Conservation (phyloP, 2,888 invertebrate species). For the Carterocephalus palaemon region DNA sequence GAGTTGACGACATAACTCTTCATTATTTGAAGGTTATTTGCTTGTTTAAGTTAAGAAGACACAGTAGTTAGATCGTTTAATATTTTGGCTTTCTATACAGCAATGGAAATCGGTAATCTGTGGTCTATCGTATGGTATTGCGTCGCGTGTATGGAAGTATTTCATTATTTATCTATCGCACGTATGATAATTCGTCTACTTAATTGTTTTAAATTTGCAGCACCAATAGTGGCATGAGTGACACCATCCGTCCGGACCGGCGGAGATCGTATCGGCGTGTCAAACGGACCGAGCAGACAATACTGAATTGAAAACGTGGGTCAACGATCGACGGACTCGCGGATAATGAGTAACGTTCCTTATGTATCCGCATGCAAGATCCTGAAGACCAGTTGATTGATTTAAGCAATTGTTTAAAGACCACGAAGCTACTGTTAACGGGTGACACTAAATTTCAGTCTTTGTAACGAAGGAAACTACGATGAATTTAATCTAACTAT, state of each 20-base stretch:
- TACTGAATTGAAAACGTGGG: conserved; percentile 46
- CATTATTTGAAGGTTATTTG: background rate
- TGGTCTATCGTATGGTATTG: too few species aligned
- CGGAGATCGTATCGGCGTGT: conserved; percentile 30
- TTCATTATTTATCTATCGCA: conserved; percentile 2
- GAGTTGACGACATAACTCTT: background rate
- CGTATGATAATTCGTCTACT: conserved; percentile 15
- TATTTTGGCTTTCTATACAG: too few species aligned
- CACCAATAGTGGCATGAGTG: conserved; percentile 16
- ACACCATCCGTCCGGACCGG: conserved; percentile 17
- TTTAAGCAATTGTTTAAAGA: too few species aligned
- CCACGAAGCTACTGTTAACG: too few species aligned
- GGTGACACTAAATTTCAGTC: too few species aligned
- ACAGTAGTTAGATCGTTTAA: too few species aligned
- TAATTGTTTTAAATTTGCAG: conserved; percentile 18
- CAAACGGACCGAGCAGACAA: conserved; percentile 38
- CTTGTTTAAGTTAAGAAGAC: background rate
- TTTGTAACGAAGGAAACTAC: too few species aligned
- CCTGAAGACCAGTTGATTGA: too few species aligned
- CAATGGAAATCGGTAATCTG: too few species aligned
- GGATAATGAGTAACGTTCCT: conserved; percentile 32
- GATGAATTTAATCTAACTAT: too few species aligned
- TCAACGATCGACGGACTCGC: conserved; percentile 45
- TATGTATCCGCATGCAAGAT: conserved; percentile 25
- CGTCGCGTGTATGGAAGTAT: too few species aligned